These are phyloP conservation scores for Stomatorhinus walkeri DNA, from an alignment of 2,797 vertebrate genomes.

Conservation along the genomic window DNA sequence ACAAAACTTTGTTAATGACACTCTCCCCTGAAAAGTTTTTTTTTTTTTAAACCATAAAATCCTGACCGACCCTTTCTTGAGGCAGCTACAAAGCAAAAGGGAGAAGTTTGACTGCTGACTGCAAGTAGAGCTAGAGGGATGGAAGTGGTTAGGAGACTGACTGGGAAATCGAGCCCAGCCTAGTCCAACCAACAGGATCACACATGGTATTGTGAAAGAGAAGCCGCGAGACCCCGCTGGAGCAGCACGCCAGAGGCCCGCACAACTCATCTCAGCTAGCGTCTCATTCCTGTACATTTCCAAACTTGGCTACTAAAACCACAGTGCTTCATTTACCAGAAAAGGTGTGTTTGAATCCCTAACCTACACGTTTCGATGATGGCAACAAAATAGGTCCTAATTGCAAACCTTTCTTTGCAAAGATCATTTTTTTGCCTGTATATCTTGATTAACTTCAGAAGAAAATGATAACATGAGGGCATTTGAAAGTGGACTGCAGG, in stretches of 20 bases:
- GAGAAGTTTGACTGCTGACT: conserved; percentile 67
- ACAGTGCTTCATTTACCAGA: not conserved
- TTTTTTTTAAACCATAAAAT: conserved; percentile 68
- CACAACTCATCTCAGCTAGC: not conserved
- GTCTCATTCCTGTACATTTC: not conserved
- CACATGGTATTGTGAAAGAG: not conserved
- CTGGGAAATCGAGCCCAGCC: conserved; percentile 30
- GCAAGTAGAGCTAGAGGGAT: conserved; percentile 66
- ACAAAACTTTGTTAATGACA: conserved; percentile 58
- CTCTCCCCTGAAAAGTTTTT: conserved; percentile 57
- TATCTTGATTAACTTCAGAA: not conserved
- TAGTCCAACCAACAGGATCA: not conserved
- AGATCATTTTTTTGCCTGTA: not conserved
- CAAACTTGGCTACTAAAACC: not conserved
- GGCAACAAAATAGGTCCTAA: not conserved
- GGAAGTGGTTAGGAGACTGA: conserved; percentile 63
- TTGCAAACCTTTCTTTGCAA: not conserved
- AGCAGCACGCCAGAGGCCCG: not conserved
- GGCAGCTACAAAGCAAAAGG: conserved; percentile 70
- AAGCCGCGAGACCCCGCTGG: not conserved
- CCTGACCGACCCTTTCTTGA: conserved; percentile 64
- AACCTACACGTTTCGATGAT: not conserved
- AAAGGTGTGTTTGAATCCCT: not conserved
- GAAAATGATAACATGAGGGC: not conserved
- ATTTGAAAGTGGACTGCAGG: conserved; percentile 2